phyloP scores from a whole-genome alignment of 35 echinoderm and acorn worm genomes.

The Ophioderma brevispina region DNA sequence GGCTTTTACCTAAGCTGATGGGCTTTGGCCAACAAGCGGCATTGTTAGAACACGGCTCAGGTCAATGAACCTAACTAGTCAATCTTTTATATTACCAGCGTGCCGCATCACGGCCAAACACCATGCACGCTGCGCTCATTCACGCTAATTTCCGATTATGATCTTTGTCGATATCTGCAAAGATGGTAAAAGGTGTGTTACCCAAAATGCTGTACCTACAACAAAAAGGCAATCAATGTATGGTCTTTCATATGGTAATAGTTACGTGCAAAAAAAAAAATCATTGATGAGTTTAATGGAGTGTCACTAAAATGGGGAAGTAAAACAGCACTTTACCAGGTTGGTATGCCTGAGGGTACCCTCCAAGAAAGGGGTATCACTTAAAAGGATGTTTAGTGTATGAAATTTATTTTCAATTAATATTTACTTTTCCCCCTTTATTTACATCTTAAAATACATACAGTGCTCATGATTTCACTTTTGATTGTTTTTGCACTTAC shows the following conservation, averaged over 20 bases:
- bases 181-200: slow-evolving; percentile 1
- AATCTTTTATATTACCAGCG: neutral
- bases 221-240: neutral
- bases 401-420: too few relatives aligned
- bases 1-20: neutral
- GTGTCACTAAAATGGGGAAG: neutral
- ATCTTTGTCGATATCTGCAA: neutral
- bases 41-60: neutral
- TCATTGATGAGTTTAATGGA: neutral
- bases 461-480: neutral
- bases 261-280: too few relatives aligned
- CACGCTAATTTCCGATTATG: neutral
- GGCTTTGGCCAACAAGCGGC: neutral
- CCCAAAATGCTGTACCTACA: neutral
- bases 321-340: too few relatives aligned
- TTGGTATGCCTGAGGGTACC: too few relatives aligned
- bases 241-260: neutral
- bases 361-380: too few relatives aligned
- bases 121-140: neutral
- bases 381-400: too few relatives aligned
- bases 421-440: too few relatives aligned
- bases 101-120: neutral
- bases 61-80: neutral
- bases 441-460: too few relatives aligned
- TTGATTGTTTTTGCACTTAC: neutral